Evolutionary conservation across 2,797 vertebrate genomes (phyloP).

Genomic region (Poecile montanus): DNA sequence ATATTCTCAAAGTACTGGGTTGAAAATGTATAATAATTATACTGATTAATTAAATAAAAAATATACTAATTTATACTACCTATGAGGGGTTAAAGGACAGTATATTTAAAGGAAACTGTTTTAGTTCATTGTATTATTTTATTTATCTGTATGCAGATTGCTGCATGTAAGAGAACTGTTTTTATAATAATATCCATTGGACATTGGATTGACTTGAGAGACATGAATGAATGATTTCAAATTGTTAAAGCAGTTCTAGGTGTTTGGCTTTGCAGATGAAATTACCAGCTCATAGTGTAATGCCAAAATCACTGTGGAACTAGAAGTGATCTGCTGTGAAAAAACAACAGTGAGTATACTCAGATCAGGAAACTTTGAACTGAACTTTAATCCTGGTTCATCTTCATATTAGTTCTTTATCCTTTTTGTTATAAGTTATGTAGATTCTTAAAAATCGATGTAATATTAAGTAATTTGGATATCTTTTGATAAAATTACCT

Average conservation of each 20-base stretch:
- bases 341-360: neutral
- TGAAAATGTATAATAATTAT: neutral
- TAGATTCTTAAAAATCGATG: neutral
- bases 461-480: neutral
- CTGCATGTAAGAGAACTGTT: neutral
- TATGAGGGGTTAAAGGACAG: neutral
- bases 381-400: neutral
- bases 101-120: neutral
- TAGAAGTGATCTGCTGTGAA: neutral
- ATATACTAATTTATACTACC: neutral
- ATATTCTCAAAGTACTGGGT: neutral
- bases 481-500: neutral
- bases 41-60: neutral
- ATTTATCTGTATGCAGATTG: neutral
- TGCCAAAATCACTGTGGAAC: neutral
- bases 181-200: neutral
- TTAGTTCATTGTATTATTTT: neutral
- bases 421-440: neutral
- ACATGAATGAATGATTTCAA: neutral
- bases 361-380: neutral
- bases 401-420: neutral
- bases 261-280: neutral
- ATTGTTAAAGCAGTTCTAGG: neutral
- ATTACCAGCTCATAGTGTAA: neutral
- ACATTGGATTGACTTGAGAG: neutral